Evolutionary conservation across 2,797 vertebrate genomes (phyloP).

Genomic region (Xiphorhynchus erythropygius): DNA sequence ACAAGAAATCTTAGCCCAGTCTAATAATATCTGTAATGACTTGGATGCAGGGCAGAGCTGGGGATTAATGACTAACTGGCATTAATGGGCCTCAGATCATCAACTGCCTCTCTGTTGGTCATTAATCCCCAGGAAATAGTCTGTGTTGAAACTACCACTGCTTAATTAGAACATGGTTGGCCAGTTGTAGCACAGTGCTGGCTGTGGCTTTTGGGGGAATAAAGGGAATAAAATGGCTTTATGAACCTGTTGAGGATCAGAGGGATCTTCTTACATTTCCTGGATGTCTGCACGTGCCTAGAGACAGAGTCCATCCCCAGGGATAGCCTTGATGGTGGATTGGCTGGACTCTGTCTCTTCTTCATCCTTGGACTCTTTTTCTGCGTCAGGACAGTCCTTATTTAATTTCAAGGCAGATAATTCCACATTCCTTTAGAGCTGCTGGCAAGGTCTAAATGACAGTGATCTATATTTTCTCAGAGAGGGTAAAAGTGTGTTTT

Average conservation of each 20-base stretch:
- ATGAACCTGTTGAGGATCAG: not conserved
- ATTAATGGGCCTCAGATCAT: conserved; percentile 55
- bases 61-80: conserved; percentile 46
- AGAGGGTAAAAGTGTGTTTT: conserved; percentile 32
- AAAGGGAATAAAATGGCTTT: not conserved
- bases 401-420: not conserved
- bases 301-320: not conserved
- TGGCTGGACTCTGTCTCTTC: not conserved
- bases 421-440: not conserved
- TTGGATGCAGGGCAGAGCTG: not conserved
- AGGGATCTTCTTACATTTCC: not conserved
- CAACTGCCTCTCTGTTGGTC: conserved; percentile 40
- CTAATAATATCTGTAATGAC: conserved; percentile 19
- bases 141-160: not conserved
- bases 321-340: not conserved
- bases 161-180: conserved; percentile 45
- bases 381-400: not conserved
- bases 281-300: not conserved
- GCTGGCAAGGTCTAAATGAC: conserved; percentile 8
- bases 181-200: conserved; percentile 5
- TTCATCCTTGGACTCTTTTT: not conserved
- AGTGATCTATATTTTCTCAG: conserved; percentile 13
- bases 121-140: conserved; percentile 62
- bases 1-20: not conserved
- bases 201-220: not conserved